These are phyloP conservation scores for Tachina fera DNA, from an alignment of 2,888 invertebrate species.

Conservation along the genomic window DNA sequence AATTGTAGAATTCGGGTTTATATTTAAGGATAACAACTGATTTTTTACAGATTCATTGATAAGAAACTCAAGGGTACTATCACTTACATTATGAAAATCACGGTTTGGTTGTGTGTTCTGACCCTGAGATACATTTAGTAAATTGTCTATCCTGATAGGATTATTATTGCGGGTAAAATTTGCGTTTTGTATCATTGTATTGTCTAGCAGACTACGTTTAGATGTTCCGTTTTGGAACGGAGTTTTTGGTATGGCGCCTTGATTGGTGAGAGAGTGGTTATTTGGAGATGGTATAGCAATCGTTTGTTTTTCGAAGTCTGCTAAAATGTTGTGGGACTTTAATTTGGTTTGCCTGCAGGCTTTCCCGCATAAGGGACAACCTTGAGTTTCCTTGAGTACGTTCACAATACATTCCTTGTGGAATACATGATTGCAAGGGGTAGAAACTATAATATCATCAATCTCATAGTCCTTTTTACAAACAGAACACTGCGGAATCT, in stretches of 20 bases:
- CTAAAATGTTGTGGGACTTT: slow-evolving; percentile 26
- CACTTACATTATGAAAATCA: neutral
- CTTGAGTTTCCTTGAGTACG: slow-evolving; percentile 12
- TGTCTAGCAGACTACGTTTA: neutral
- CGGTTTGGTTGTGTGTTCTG: neutral
- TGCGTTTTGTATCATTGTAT: neutral
- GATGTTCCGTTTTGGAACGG: neutral
- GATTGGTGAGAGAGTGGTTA: neutral
- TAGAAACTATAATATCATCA: slow-evolving; percentile 24
- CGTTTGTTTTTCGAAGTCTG: neutral
- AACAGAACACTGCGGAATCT: neutral
- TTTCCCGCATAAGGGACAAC: neutral
- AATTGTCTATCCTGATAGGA: neutral
- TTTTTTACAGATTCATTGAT: slow-evolving; percentile 22
- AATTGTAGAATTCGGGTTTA: neutral
- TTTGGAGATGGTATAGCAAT: neutral
- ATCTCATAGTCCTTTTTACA: slow-evolving; percentile 23
- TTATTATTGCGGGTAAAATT: too few species aligned
- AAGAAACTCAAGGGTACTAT: neutral
- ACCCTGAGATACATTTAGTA: neutral
- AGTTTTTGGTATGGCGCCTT: slow-evolving; percentile 30
- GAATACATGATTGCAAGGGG: slow-evolving; percentile 18
- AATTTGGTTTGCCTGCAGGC: slow-evolving; percentile 16
- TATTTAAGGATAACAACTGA: slow-evolving; percentile 1
- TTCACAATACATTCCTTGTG: slow-evolving; percentile 16